Evolutionary conservation across 2,113 vertebrate species (phyloP).

Genomic region (Pitta sordida): DNA sequence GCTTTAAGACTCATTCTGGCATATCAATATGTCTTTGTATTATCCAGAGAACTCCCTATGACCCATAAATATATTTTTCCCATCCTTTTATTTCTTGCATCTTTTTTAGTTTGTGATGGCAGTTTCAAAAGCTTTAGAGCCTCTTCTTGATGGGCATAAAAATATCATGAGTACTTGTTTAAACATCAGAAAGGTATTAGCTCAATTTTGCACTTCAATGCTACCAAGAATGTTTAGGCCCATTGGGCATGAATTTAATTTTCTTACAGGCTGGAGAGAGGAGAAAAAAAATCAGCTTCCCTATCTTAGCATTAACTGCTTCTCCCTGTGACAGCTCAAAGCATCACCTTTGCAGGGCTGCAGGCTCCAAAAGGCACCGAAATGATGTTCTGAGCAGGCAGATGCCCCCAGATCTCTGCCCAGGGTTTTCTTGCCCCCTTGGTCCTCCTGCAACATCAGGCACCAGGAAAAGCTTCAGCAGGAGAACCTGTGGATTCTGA

Average conservation of each 20-base stretch:
- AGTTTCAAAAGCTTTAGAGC: neutral
- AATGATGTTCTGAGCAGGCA: neutral
- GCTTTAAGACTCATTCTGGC: neutral
- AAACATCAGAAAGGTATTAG: constrained; percentile 58
- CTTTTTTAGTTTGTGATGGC: neutral
- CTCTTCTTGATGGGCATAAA: neutral
- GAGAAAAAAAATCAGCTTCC: neutral
- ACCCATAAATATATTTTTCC: neutral
- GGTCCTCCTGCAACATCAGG: rapidly evolving
- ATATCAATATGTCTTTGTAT: neutral
- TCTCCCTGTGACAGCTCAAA: neutral
- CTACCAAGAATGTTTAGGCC: constrained; percentile 37
- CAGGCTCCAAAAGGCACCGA: neutral
- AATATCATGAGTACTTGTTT: constrained; percentile 39
- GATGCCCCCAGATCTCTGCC: neutral
- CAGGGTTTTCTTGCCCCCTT: neutral
- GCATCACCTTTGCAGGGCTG: neutral
- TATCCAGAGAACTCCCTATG: neutral
- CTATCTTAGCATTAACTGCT: neutral
- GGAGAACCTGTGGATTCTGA: rapidly evolving
- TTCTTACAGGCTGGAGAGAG: constrained; percentile 42
- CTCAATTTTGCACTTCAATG: constrained; percentile 60
- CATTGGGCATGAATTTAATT: constrained; percentile 65
- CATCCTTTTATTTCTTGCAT: neutral
- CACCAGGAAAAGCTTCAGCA: neutral